Conservation (phyloP, 2,113 vertebrate genomes). For the Odobenus rosmarus region DNA sequence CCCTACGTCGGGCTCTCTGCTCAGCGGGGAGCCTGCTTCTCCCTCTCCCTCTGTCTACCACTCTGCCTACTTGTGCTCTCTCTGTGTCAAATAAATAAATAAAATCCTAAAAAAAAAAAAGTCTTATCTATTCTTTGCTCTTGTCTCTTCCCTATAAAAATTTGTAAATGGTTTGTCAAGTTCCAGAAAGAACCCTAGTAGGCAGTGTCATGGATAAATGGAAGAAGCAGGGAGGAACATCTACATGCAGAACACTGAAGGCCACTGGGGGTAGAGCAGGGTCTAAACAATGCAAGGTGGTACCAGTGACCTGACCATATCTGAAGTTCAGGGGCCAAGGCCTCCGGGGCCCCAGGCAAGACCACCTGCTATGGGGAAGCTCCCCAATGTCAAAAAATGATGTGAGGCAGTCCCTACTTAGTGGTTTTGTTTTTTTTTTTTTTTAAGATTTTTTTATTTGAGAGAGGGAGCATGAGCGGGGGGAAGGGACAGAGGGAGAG, state of each 20-base stretch:
- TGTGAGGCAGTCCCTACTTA: neutral
- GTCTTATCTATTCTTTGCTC: neutral
- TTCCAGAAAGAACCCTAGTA: neutral
- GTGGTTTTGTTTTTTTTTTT: too few relatives aligned
- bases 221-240: neutral
- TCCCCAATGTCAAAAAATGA: neutral
- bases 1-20: too few relatives aligned
- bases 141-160: constrained; percentile 6
- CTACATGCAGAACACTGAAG: neutral
- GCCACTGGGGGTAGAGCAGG: neutral
- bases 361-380: neutral
- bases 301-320: neutral
- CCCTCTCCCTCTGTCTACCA: too few relatives aligned
- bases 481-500: too few relatives aligned
- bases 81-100: too few relatives aligned
- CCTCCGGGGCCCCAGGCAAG: neutral
- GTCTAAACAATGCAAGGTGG: neutral
- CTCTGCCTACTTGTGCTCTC: too few relatives aligned
- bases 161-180: neutral
- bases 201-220: neutral
- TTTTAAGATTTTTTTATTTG: too few relatives aligned
- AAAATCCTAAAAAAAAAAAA: too few relatives aligned
- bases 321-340: neutral
- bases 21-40: too few relatives aligned
- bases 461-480: too few relatives aligned